A percentile compares a stretch with the other conserved stretches of the same genome.
Conservation (phyloP, 2,797 vertebrate species). For the Heteromormyrus szaboi region DNA sequence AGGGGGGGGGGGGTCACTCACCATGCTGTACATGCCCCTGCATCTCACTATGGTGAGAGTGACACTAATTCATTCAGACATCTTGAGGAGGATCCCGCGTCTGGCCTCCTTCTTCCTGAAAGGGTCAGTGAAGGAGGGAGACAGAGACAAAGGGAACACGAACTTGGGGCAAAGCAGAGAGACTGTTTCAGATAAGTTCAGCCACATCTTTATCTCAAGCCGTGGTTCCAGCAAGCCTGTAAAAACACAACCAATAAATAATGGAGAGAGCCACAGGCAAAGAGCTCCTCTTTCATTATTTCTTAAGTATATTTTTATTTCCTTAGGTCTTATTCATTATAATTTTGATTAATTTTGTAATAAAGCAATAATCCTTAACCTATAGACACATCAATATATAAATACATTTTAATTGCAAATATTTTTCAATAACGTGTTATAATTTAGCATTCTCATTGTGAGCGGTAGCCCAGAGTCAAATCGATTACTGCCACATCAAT, state of each 20-base stretch:
- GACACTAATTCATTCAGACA: slow-evolving; percentile 24
- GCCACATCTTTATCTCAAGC: slow-evolving; percentile 10
- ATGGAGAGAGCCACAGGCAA: slow-evolving; percentile 59
- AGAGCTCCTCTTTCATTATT: slow-evolving; percentile 50
- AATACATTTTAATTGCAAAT: slow-evolving; percentile 33
- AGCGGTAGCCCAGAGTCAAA: slow-evolving; percentile 43
- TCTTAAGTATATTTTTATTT: slow-evolving; percentile 36
- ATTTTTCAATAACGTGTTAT: slow-evolving; percentile 37
- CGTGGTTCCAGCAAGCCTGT: neutral
- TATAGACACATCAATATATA: slow-evolving; percentile 40
- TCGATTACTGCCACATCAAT: slow-evolving; percentile 37
- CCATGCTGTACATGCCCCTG: slow-evolving; percentile 1
- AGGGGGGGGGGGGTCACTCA: neutral
- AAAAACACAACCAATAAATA: slow-evolving; percentile 53
- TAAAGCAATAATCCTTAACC: slow-evolving; percentile 34
- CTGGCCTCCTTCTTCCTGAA: slow-evolving; percentile 12
- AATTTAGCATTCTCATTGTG: slow-evolving; percentile 39
- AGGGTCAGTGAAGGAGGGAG: slow-evolving; percentile 7
- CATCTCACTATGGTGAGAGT: slow-evolving; percentile 18
- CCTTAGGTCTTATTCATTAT: slow-evolving; percentile 39
- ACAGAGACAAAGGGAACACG: neutral
- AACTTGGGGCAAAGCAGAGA: neutral
- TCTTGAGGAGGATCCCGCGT: slow-evolving; percentile 14
- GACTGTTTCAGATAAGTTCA: neutral
- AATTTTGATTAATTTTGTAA: slow-evolving; percentile 43